Evolutionary conservation across 2,113 vertebrate genomes (phyloP).

Genomic region (rat (Rattus norvegicus)): GRCr8 NC_086029.1:25027501-25028000

Average conservation of each 20-base stretch:
- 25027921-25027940: background rate
- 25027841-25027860: background rate
- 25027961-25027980: background rate
- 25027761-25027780: background rate
- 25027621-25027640: background rate
- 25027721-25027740: background rate
- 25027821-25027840: background rate
- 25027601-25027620: no score
- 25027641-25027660: background rate
- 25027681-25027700: no score
- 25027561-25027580: background rate
- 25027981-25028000: background rate
- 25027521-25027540: no score
- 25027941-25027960: background rate
- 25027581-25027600: background rate
- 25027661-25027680: background rate
- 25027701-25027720: background rate
- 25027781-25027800: background rate
- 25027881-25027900: background rate
- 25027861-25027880: background rate
- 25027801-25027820: background rate
- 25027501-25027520: no score
- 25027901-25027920: background rate
- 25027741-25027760: background rate
- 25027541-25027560: no score